Conservation (phyloP, 2,113 vertebrate species). For the Coracopsis vasa region DNA sequence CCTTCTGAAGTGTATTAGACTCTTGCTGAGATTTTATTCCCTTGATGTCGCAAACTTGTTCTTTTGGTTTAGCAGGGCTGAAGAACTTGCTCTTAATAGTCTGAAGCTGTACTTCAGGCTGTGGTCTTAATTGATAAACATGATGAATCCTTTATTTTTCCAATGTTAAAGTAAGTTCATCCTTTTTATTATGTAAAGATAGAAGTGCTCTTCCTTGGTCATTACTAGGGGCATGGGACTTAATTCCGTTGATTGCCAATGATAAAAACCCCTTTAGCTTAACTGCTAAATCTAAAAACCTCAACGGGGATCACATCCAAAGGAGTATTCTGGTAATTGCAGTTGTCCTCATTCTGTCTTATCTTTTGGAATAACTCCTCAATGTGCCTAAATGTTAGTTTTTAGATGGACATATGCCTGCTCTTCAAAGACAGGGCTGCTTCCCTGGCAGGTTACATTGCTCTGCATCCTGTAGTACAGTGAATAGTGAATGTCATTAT, state of each 20-base stretch:
- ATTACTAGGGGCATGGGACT: neutral
- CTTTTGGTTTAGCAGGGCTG: neutral
- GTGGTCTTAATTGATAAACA: neutral
- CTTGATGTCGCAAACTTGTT: neutral
- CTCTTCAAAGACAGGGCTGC: neutral
- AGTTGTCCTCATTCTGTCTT: neutral
- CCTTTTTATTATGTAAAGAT: neutral
- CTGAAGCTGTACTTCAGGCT: neutral
- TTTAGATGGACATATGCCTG: neutral
- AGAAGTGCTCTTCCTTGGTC: neutral
- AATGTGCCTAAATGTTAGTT: neutral
- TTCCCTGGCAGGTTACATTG: neutral
- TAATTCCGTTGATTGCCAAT: neutral
- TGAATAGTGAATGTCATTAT: neutral
- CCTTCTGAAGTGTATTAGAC: conserved; percentile 2
- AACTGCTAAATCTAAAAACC: conserved; percentile 18
- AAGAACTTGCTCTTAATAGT: neutral
- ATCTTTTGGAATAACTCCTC: neutral
- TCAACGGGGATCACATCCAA: neutral
- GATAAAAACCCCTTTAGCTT: neutral
- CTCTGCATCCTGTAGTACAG: neutral
- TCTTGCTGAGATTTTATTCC: conserved; percentile 3
- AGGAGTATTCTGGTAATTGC: neutral
- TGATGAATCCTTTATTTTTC: neutral
- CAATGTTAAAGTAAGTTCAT: neutral